Percentiles rank a stretch among this genome's conserved stretches.
Evolutionary conservation across 2,113 vertebrate genomes (phyloP).

Genomic region (Haplotaxodon microlepis): DNA sequence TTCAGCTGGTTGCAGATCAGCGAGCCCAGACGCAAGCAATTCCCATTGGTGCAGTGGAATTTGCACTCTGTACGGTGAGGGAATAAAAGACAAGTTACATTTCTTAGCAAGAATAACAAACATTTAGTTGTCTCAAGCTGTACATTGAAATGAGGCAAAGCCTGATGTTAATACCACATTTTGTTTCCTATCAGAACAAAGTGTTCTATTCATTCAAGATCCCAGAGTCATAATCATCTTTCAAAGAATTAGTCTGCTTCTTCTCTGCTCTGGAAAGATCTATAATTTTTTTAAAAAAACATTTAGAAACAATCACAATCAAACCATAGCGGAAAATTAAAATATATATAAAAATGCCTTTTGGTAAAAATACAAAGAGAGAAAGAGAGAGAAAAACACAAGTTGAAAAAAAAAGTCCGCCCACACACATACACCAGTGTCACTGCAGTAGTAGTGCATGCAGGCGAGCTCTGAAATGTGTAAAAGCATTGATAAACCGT

Average conservation of each 20-base stretch:
- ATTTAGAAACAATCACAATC: not conserved
- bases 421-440: not conserved
- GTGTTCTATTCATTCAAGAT: not conserved
- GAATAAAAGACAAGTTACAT: not conserved
- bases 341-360: not conserved
- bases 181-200: not conserved
- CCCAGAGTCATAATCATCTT: not conserved
- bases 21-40: constrained; percentile 91
- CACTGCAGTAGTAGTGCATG: not conserved
- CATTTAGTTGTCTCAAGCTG: not conserved
- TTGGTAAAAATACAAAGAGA: not conserved
- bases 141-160: not conserved
- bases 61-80: constrained; percentile 82
- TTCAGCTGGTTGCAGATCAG: constrained; percentile 96
- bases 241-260: not conserved
- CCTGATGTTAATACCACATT: not conserved
- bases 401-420: not conserved
- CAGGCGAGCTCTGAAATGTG: not conserved
- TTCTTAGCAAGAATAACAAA: not conserved
- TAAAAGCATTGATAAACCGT: not conserved
- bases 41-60: constrained; percentile 96
- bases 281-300: not conserved
- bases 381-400: not conserved
- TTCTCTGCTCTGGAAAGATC: not conserved
- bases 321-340: not conserved